These are phyloP conservation scores for Sthenelais limicola DNA, from an alignment of 2,888 invertebrate species.

Conservation along the genomic window DNA sequence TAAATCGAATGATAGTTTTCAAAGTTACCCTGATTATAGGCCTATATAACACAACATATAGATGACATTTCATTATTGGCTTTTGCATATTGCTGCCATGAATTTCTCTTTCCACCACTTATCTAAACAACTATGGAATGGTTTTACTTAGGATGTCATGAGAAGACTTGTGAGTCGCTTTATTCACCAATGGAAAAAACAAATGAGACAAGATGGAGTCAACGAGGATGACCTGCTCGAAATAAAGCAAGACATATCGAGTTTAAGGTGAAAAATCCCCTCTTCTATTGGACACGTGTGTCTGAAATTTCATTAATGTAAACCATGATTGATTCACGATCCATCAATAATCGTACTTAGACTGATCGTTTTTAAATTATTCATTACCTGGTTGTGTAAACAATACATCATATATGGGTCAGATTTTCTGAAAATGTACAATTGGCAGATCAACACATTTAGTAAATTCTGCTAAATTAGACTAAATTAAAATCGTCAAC, in stretches of 20 bases:
- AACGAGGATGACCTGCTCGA: constrained; percentile 76
- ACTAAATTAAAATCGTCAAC: too few relatives aligned
- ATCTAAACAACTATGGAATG: too few relatives aligned
- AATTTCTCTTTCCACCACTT: too few relatives aligned
- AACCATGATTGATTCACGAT: too few relatives aligned
- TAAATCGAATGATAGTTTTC: neutral
- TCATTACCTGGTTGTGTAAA: too few relatives aligned
- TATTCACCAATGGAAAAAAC: constrained; percentile 75
- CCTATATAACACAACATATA: neutral
- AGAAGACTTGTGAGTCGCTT: constrained; percentile 74
- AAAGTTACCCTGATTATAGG: neutral
- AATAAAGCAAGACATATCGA: constrained; percentile 77
- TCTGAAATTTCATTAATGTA: too few relatives aligned
- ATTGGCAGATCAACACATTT: too few relatives aligned
- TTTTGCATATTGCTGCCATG: neutral
- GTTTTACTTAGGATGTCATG: constrained; percentile 73
- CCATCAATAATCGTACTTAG: too few relatives aligned
- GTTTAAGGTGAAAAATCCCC: constrained; percentile 71
- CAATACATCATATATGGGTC: too few relatives aligned
- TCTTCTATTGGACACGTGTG: neutral
- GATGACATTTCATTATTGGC: neutral
- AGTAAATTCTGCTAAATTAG: too few relatives aligned
- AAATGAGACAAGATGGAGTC: constrained; percentile 75
- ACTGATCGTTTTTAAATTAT: too few relatives aligned
- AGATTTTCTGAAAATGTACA: too few relatives aligned